Evolutionary conservation across 2,888 invertebrate genomes (phyloP), one percentile per base, ranked within the genome.

Genomic region (Hesperia comma): DNA sequence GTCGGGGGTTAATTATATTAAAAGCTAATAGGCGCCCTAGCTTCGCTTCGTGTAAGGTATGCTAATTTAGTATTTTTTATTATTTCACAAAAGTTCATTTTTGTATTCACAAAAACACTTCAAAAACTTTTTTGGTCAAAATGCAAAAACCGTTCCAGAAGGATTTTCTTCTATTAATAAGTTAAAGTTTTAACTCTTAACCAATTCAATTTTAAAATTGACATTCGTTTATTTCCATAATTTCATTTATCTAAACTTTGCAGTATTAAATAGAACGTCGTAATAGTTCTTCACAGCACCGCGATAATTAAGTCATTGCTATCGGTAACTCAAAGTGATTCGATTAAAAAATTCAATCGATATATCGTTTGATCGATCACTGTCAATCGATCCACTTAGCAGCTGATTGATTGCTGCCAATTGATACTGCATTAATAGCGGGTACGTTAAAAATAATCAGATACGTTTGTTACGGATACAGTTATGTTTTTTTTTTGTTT

Each of bases 221-320:
- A 12, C 10, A 37, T 37, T 37, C 10, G 10, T n/a, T n/a, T 26
- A 2, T 26, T 26, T 26, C 26, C 12, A 0, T 8, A 12, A 8
- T 37, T 37, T 15, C 1, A 46, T 46, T 46, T 46, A 46, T 15
- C 12, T 17, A 46, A 49, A 12, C 49, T 19, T 15, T 15, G 8
- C 12, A 49, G 1, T 49, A 49, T 19, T 49, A 49, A 49, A 49
- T 49, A 49, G 8, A 10, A 12, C 10, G 19, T 49, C 17, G 2
- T 49, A 49, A 49, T 19, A 49, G 12, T 17, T n/a, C 49, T 19
- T 49, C 49, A 17, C 15, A 46, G 17, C 19, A 49, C 5, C 8
- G 19, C 49, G 19, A 49, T 49, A 49, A 49, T 49, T 49, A 49
- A 49, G 49, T 49, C 17, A 19, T 49, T 10, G 49, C 19, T 49